Percentiles rank a stretch among this genome's conserved stretches.
phyloP scores from a whole-genome alignment of 2,797 vertebrate species.

The Podarcis siculus region DNA sequence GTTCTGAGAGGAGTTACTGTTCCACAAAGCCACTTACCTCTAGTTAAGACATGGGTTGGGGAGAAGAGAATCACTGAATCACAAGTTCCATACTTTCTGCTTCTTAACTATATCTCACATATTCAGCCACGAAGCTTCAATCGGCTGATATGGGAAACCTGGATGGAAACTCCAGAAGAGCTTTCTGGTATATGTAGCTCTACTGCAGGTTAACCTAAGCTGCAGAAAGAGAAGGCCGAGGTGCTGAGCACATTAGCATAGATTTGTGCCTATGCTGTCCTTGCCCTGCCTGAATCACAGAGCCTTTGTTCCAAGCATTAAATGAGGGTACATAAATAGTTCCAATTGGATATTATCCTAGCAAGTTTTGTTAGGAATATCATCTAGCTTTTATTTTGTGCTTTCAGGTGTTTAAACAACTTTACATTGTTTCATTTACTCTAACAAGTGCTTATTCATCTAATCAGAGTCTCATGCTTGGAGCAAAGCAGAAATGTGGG shows the following conservation, averaged over 20 bases:
- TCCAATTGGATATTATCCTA: not conserved
- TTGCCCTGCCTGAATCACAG: not conserved
- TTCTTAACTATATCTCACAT: not conserved
- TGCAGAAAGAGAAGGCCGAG: not conserved
- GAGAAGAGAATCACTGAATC: not conserved
- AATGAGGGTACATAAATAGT: not conserved
- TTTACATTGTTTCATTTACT: conserved; percentile 4
- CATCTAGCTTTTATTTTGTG: not conserved
- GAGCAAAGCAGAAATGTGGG: not conserved
- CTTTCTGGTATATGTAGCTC: not conserved
- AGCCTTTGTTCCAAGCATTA: not conserved
- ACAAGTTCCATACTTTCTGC: not conserved
- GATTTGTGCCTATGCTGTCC: not conserved
- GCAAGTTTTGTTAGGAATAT: not conserved
- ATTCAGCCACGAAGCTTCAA: not conserved
- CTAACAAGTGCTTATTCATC: not conserved
- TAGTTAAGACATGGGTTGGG: not conserved
- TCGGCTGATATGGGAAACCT: not conserved
- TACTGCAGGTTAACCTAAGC: not conserved
- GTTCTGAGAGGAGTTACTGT: not conserved
- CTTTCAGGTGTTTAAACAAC: not conserved
- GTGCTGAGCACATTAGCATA: not conserved
- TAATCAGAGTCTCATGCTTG: not conserved
- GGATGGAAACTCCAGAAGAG: not conserved
- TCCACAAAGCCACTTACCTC: not conserved